phyloP scores from a whole-genome alignment of 2,888 invertebrate species.

The Eudemis profundana region DNA sequence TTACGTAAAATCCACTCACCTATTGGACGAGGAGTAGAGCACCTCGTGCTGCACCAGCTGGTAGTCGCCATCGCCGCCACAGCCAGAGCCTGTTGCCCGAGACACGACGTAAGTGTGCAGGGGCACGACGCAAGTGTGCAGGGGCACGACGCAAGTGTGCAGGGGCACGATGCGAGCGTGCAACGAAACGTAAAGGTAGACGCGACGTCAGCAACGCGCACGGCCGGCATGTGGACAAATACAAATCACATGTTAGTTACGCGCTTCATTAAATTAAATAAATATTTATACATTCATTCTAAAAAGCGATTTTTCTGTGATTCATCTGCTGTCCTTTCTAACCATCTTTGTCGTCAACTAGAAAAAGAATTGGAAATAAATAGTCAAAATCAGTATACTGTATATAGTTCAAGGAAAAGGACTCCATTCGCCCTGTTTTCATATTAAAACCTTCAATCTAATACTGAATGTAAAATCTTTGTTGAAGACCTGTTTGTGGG shows the following conservation, averaged over 20 bases:
- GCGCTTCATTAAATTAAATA: constrained; percentile 29
- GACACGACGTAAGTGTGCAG: constrained; percentile 44
- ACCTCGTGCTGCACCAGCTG: constrained; percentile 99
- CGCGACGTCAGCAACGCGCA: constrained; percentile 38
- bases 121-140: constrained; percentile 13
- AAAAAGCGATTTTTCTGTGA: no score
- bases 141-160: constrained; percentile 45
- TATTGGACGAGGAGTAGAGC: constrained; percentile 97
- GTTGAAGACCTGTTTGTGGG: no score
- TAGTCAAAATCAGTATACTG: no score
- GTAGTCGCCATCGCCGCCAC: constrained; percentile 98
- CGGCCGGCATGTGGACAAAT: constrained; percentile 67
- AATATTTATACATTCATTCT: no score
- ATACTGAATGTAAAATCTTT: no score
- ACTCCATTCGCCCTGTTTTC: no score
- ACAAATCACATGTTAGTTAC: constrained; percentile 58
- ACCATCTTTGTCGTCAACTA: no score
- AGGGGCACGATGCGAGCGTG: constrained; percentile 11
- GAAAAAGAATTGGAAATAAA: no score
- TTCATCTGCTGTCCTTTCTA: no score
- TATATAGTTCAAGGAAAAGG: no score
- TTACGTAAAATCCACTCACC: constrained; percentile 85
- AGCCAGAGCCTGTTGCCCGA: constrained; percentile 88
- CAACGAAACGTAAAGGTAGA: no score
- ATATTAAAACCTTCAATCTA: no score